phyloP scores from a whole-genome alignment of 2,888 invertebrate genomes.

The Himalopsyche japonica region DNA sequence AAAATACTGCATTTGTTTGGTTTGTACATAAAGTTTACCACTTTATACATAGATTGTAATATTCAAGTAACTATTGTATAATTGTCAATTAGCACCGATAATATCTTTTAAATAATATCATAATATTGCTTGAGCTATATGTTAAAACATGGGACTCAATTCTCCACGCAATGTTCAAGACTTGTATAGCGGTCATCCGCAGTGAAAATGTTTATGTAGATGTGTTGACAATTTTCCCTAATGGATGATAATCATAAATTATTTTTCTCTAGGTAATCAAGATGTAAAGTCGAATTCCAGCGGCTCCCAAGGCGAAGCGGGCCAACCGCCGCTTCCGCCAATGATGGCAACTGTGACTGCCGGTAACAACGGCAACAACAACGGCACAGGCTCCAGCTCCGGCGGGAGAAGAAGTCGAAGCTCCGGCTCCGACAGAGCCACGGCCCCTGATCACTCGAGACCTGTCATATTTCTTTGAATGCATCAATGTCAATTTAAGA shows the following conservation, averaged over 20 bases:
- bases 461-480: slow-evolving; percentile 55
- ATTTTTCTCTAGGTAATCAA: slow-evolving; percentile 29
- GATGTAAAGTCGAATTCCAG: slow-evolving; percentile 52
- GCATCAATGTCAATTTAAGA: neutral
- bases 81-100: no score
- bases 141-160: neutral
- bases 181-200: neutral
- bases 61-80: no score
- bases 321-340: slow-evolving; percentile 50
- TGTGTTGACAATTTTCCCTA: neutral
- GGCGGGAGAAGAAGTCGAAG: slow-evolving; percentile 57
- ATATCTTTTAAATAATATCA: no score
- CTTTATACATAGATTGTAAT: no score
- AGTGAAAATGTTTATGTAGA: no score
- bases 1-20: no score
- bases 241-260: neutral
- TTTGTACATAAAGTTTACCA: no score
- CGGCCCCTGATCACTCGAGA: slow-evolving; percentile 47
- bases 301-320: slow-evolving; percentile 50
- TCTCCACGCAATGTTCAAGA: neutral
- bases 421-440: slow-evolving; percentile 50
- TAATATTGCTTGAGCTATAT: neutral
- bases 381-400: slow-evolving; percentile 59
- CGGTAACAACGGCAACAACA: slow-evolving; percentile 51
- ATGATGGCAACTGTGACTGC: slow-evolving; percentile 49